These are phyloP conservation scores for Trochalopteron elliotii DNA, from an alignment of 2,113 vertebrate genomes.

Conservation along the genomic window DNA sequence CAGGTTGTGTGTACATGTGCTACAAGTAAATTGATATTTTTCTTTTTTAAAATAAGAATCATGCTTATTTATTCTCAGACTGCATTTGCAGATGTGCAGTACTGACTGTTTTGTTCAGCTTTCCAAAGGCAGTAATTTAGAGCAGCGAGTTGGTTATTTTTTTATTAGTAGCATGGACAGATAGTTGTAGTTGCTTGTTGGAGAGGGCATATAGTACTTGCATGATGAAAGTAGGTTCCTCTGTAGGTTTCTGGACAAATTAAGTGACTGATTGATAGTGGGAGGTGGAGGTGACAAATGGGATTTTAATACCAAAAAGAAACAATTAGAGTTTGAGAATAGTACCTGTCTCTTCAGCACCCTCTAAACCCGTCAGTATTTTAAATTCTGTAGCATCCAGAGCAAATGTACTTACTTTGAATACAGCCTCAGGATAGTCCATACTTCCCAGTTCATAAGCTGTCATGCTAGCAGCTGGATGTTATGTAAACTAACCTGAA, in stretches of 20 bases:
- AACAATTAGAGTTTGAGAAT: not conserved
- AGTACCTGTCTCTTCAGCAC: not conserved
- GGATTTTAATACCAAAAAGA: not conserved
- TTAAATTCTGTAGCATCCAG: not conserved
- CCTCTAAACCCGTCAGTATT: not conserved
- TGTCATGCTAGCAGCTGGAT: not conserved
- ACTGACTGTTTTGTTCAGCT: not conserved
- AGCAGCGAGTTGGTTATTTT: not conserved
- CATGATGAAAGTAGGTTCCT: slow-evolving; percentile 5
- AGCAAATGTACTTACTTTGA: not conserved
- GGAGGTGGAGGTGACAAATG: not conserved
- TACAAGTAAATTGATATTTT: not conserved
- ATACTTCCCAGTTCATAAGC: not conserved
- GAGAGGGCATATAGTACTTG: not conserved
- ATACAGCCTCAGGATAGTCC: not conserved
- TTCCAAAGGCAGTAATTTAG: not conserved
- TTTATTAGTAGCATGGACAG: not conserved
- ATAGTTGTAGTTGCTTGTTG: not conserved
- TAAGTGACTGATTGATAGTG: slow-evolving; percentile 1
- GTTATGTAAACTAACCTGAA: not conserved
- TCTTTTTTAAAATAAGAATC: not conserved
- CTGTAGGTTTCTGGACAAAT: not conserved
- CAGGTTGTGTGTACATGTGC: not conserved
- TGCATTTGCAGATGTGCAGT: not conserved
- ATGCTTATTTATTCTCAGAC: not conserved